A percentile compares a stretch with the other conserved stretches of the same genome.
Evolutionary conservation across 2,888 invertebrate species (phyloP).

Genomic region (Caenorhabditis parvicauda): DNA sequence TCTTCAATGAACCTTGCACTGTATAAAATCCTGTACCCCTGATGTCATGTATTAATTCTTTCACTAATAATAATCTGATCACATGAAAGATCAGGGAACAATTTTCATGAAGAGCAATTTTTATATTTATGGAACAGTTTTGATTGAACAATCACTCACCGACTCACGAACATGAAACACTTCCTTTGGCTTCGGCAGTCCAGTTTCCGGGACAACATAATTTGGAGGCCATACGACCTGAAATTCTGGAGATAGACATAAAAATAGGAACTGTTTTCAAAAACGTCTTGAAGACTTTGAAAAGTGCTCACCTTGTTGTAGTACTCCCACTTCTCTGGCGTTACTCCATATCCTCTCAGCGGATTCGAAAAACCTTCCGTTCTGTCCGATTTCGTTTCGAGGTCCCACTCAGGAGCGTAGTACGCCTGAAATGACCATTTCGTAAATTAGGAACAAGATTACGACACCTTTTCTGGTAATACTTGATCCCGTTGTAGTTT

Average conservation of each 20-base stretch:
- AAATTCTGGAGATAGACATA: slow-evolving; percentile 13
- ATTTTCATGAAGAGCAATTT: not conserved
- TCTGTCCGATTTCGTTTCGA: slow-evolving; percentile 43
- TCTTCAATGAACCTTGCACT: not conserved
- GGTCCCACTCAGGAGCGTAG: slow-evolving; percentile 59
- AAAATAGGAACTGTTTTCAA: not conserved
- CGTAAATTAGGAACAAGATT: not conserved
- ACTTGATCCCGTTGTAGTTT: slow-evolving; percentile 39
- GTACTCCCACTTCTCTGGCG: slow-evolving; percentile 62
- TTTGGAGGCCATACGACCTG: slow-evolving; percentile 60
- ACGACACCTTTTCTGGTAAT: slow-evolving; percentile 28
- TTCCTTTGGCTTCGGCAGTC: slow-evolving; percentile 54
- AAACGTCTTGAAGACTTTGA: not conserved
- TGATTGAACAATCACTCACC: slow-evolving; percentile 11
- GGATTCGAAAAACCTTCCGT: slow-evolving; percentile 49
- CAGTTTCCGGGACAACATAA: slow-evolving; percentile 59
- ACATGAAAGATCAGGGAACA: not conserved
- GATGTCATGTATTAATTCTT: too few species aligned
- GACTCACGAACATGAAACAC: slow-evolving; percentile 44
- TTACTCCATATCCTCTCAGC: slow-evolving; percentile 49
- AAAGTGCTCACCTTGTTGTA: slow-evolving; percentile 50
- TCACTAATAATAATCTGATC: too few species aligned
- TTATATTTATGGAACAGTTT: not conserved
- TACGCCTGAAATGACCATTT: slow-evolving; percentile 21
- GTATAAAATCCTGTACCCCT: too few species aligned